Base-by-base conservation (phyloP, 2,797 vertebrate genomes). In the Streptopelia turtur region DNA sequence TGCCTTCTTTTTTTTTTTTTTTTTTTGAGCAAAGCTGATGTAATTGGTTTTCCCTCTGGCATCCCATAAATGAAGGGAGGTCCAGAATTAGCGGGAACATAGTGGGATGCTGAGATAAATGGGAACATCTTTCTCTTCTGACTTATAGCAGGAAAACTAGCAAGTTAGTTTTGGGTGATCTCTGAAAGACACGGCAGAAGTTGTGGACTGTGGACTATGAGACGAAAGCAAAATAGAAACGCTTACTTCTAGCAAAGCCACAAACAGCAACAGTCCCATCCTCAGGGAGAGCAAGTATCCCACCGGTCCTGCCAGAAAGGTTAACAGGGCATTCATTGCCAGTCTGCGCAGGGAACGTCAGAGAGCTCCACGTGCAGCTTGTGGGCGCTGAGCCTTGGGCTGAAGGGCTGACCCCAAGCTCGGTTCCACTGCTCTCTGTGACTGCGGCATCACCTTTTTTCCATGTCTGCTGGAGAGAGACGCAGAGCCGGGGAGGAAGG, bases 331-430 rank as follows among this genome's bases (percentile, higher is more conserved):
- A 2, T 35, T 35, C n/a, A n/a, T 23, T 11, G 13, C 52, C 53
- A 30, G 5, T 15, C 49, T 57, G 22, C 25, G 75, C 30, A 18
- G 20, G n/a, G 64, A 61, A 15, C n/a, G 56, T 52, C 41, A n/a
- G 43, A 24, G 45, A 1, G 21, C 1, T 1, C 23, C 5, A 0
- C 3, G 1, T 3, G 17, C 35, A 33, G 17, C 16, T 15, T 10
- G 69, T 41, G 16, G n/a, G 11, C 25, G 41, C 57, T 47, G 49
- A 45, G 20, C 39, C 31, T 35, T 76, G 63, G 33, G 2, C 52
- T 20, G 33, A 52, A 53, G 20, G 25, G 50, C n/a, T 30, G 16
- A 21, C 25, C 13, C 18, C 41, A 18, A 43, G 45, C 17, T 33
- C 21, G 13, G 20, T 5, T 30, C 20, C 35, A 12, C 24, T 15